Conservation (phyloP, 1,140 invertebrate species). For the Ceratina calcarata region DNA sequence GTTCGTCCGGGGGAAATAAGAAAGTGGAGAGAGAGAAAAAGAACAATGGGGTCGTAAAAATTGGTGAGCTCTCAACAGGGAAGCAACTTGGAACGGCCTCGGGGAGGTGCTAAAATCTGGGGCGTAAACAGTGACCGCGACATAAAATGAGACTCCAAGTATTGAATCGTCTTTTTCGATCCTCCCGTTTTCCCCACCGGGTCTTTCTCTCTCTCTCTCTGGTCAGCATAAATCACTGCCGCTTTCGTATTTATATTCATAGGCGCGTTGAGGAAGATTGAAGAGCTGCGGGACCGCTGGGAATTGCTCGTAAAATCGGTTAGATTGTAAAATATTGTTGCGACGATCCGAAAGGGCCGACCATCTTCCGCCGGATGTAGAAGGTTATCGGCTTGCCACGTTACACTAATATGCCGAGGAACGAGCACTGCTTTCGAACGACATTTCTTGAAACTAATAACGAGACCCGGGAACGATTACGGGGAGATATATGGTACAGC, state of each 20-base stretch:
- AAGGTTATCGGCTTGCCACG: conserved; percentile 43
- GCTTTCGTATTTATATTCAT: conserved; percentile 76
- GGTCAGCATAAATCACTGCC: conserved; percentile 74
- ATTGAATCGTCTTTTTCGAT: conserved; percentile 67
- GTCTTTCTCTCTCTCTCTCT: conserved; percentile 29
- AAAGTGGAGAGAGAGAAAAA: conserved; percentile 24
- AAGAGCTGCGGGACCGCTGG: conserved; percentile 69
- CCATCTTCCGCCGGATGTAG: conserved; percentile 48
- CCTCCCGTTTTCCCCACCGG: not conserved
- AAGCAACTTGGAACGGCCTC: conserved; percentile 64
- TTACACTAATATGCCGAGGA: not conserved
- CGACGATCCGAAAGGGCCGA: conserved; percentile 56
- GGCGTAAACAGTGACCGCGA: conserved; percentile 76
- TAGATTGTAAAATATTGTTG: conserved; percentile 76
- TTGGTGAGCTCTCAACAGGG: conserved; percentile 69
- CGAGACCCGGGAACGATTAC: conserved; percentile 24
- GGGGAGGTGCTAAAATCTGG: conserved; percentile 73
- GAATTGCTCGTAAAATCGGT: conserved; percentile 73
- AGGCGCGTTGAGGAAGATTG: conserved; percentile 75
- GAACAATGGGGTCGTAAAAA: conserved; percentile 67
- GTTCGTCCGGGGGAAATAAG: not conserved
- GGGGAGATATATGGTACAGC: conserved; percentile 14
- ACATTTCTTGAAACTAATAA: conserved; percentile 40
- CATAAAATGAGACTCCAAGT: conserved; percentile 71
- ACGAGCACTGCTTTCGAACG: conserved; percentile 9